Percentiles rank a stretch among this genome's conserved stretches.
These are phyloP conservation scores for Pagrus major DNA, from an alignment of 2,113 vertebrate species.

Conservation along the genomic window DNA sequence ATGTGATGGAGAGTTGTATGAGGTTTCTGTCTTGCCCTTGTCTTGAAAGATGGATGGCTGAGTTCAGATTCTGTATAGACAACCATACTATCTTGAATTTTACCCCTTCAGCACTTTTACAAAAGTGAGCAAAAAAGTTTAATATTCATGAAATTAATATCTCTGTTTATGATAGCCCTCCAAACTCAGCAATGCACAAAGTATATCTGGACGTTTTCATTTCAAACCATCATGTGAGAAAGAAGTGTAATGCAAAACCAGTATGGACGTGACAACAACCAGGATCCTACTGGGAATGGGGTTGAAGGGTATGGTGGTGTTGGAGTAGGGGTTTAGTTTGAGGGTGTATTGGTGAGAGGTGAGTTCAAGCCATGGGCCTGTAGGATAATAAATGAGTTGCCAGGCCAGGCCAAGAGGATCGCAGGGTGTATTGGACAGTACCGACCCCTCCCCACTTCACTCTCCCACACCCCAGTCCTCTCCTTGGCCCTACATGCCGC, in stretches of 20 bases:
- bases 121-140: slow-evolving; percentile 19
- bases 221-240: not conserved
- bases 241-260: not conserved
- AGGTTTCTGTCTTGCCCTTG: slow-evolving; percentile 40
- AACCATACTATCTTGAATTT: slow-evolving; percentile 16
- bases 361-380: slow-evolving; percentile 29
- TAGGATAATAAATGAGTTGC: slow-evolving; percentile 77
- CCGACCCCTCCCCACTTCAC: slow-evolving; percentile 37
- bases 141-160: slow-evolving; percentile 30
- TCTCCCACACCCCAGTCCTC: slow-evolving; percentile 66
- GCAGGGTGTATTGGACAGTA: slow-evolving; percentile 62
- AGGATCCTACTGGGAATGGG: slow-evolving; percentile 10
- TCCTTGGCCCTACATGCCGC: slow-evolving; percentile 71
- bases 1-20: slow-evolving; percentile 58
- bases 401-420: slow-evolving; percentile 52
- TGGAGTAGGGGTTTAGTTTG: slow-evolving; percentile 35
- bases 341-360: slow-evolving; percentile 18
- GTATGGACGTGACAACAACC: not conserved
- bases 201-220: not conserved
- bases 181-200: not conserved
- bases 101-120: slow-evolving; percentile 45
- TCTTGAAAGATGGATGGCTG: slow-evolving; percentile 30
- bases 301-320: slow-evolving; percentile 25
- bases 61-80: slow-evolving; percentile 29
- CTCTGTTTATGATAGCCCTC: not conserved